Base-by-base conservation (phyloP, 2,888 invertebrate genomes). In the Bruchidius siliquastri region DNA sequence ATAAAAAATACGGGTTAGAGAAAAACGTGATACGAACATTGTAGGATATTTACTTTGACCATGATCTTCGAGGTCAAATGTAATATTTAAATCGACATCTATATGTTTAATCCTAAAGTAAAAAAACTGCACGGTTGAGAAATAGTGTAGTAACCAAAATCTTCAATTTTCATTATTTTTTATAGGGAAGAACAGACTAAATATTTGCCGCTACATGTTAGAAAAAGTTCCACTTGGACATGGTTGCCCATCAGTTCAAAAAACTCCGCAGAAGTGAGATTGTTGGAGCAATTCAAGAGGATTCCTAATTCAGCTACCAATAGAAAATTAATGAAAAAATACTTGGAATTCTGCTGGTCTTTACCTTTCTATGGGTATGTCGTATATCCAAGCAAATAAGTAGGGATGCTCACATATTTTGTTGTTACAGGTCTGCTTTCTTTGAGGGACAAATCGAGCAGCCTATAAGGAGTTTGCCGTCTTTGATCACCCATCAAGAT, bases 391-490 rank as follows among this genome's bases (percentile, higher is more conserved):
- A 20, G 10, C 68, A 0, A 72, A 68, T 22, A 72, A 71, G 10
- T 22, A 22, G 0, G 49, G 32, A 70, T 4, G 67, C 4, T 2
- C n/a, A 21, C 22, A 67, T 21, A 0, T 72, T 0, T 67, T 69
- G 75, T 87, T 87, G 10, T n/a, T n/a, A n/a, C 87, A 96, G 96
- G 72, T 94, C 95, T 76, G 97, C 97, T 22, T 97, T 96, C 88
- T 98, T 98, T 87, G 94, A 95, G 88, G 97, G 97, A 10, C 96
- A 97, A 88, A 93, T 98, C 72, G 97, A 98, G 86, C 95, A 96
- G 86, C 97, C 97, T 0, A 93, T 95, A 0, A 90, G 95, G 73
- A 95, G 95, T 71, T 88, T 97, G 75, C 93, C 94, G 75, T 94
- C 95, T 74, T 89, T 96, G 82, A 90, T 96, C 74, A 94, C 93